Conservation (phyloP, 2,797 vertebrate genomes). For the Poecilia velifera region DNA sequence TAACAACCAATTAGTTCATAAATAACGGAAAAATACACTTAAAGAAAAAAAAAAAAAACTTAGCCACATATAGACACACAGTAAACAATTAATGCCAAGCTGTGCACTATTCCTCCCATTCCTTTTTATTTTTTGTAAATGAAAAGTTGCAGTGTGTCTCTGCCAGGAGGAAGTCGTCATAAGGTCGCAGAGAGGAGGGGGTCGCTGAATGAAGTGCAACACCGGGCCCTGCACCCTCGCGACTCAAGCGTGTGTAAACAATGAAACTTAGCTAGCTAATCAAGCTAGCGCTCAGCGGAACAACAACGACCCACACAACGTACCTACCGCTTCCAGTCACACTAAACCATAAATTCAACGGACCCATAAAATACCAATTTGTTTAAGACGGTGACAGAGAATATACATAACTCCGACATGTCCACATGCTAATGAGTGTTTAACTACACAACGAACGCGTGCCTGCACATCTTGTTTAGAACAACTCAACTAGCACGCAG, state of each 20-base stretch:
- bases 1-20: not conserved
- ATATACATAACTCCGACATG: not conserved
- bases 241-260: conserved; percentile 77
- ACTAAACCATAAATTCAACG: fast-evolving
- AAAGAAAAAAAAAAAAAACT: not conserved
- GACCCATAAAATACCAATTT: fast-evolving
- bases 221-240: conserved; percentile 44
- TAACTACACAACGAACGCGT: conserved; percentile 26
- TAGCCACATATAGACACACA: not conserved
- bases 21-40: not conserved
- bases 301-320: conserved; percentile 11
- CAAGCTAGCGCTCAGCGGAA: conserved; percentile 65
- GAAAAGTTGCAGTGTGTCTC: not conserved
- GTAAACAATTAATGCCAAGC: not conserved
- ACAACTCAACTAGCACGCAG: conserved; percentile 78
- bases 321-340: not conserved
- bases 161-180: not conserved
- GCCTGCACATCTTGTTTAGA: conserved; percentile 74
- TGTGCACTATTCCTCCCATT: not conserved
- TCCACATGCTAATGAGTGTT: conserved; percentile 24
- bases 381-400: not conserved
- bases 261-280: conserved; percentile 80
- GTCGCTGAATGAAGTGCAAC: not conserved
- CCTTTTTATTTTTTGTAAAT: not conserved
- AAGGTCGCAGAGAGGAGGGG: not conserved